A percentile compares a stretch with the other conserved stretches of the same genome.
These are phyloP conservation scores for Corythornis vintsioides DNA, from an alignment of 2,113 vertebrate species.

Conservation along the genomic window DNA sequence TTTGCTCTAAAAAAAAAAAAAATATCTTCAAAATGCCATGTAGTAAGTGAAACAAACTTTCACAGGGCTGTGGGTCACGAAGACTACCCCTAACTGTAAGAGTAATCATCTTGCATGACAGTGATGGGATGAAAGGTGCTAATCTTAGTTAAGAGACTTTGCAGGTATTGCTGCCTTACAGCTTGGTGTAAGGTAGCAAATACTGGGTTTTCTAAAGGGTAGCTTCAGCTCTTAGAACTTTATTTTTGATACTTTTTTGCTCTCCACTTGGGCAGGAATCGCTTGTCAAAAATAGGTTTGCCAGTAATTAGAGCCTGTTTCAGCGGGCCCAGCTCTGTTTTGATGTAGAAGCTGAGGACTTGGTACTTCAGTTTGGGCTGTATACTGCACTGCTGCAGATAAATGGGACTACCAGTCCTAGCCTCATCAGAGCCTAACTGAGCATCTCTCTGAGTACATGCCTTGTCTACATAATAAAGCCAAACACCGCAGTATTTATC, in stretches of 20 bases:
- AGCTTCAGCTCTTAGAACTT: neutral
- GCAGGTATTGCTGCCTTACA: neutral
- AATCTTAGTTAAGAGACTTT: neutral
- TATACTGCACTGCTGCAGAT: fast-evolving
- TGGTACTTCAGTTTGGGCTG: neutral
- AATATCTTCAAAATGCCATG: neutral
- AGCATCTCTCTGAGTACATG: neutral
- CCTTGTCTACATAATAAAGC: neutral
- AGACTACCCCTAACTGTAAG: neutral
- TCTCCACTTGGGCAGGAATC: neutral
- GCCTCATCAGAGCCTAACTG: neutral
- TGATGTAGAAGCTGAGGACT: neutral
- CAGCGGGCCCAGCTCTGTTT: neutral
- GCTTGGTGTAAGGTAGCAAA: neutral
- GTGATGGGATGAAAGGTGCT: neutral
- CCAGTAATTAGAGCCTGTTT: neutral
- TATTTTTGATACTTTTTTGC: neutral
- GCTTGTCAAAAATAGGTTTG: neutral
- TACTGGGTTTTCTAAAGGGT: neutral
- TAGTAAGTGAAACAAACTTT: neutral
- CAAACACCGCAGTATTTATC: neutral
- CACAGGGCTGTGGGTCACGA: neutral
- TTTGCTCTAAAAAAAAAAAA: neutral
- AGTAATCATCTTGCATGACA: neutral
- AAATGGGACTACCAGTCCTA: neutral